Conservation (phyloP, 2,113 vertebrate genomes). For the Mobula birostris region DNA sequence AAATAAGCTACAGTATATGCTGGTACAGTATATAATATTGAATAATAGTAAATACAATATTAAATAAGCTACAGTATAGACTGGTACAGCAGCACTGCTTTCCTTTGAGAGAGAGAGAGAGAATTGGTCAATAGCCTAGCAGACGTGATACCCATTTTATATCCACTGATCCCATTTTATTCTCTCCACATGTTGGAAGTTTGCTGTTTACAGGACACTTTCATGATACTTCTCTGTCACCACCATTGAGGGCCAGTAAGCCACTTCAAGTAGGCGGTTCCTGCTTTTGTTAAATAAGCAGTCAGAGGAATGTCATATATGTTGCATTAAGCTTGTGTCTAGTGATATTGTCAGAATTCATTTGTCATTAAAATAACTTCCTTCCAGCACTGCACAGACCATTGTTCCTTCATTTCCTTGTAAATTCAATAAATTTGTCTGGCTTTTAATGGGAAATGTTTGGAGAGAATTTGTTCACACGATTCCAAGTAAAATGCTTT, state of each 20-base stretch:
- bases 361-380: background rate
- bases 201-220: background rate
- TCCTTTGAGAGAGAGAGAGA: background rate
- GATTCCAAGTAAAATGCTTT: too few species aligned
- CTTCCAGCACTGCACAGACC: background rate
- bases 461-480: background rate
- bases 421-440: background rate
- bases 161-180: too few species aligned
- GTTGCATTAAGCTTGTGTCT: background rate
- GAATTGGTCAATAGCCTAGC: background rate
- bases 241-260: background rate
- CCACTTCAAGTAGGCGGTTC: background rate
- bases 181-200: background rate
- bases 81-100: too few species aligned
- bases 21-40: too few species aligned
- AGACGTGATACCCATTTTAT: background rate
- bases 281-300: background rate
- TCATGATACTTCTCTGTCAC: background rate
- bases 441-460: background rate
- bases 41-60: too few species aligned
- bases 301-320: background rate
- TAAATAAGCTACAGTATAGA: too few species aligned
- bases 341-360: background rate
- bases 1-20: too few species aligned
- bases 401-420: background rate